Evolutionary conservation across 1,140 invertebrate species (phyloP).

Genomic region (Lucilia sericata): DNA sequence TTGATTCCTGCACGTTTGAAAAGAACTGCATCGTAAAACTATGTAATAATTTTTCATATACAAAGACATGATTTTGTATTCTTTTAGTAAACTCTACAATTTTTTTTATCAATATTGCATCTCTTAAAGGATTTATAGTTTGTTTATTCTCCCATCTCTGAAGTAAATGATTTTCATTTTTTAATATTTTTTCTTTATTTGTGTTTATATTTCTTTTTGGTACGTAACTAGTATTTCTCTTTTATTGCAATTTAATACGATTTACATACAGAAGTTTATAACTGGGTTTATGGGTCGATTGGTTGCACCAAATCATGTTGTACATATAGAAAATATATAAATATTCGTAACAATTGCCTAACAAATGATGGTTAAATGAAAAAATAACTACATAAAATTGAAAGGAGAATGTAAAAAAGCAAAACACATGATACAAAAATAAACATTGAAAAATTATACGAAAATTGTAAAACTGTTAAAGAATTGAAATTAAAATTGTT

Average conservation of each 20-base stretch:
- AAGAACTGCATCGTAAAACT: too few species aligned
- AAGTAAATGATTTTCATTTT: conserved; percentile 23
- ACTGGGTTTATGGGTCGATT: conserved; percentile 67
- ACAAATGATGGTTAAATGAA: conserved; percentile 39
- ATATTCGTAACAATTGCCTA: conserved; percentile 40
- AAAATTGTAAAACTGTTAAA: conserved; percentile 24
- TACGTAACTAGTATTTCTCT: background rate
- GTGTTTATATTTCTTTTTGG: background rate
- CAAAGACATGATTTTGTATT: too few species aligned
- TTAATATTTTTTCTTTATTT: conserved; percentile 9
- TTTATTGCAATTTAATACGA: conserved; percentile 38
- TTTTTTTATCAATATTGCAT: too few species aligned
- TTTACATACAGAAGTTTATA: conserved; percentile 55
- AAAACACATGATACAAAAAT: background rate
- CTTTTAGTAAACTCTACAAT: too few species aligned
- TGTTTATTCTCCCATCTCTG: conserved; percentile 19
- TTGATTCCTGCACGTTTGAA: too few species aligned
- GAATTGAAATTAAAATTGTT: conserved; percentile 40
- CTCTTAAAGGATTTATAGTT: background rate
- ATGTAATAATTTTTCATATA: too few species aligned
- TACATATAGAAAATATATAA: conserved; percentile 13
- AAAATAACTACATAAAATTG: background rate
- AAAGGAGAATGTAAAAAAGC: background rate
- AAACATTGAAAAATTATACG: conserved; percentile 1
- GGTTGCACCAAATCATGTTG: conserved; percentile 66